Evolutionary conservation across 2,797 vertebrate genomes (phyloP).

Genomic region (Myripristis jacobus): DNA sequence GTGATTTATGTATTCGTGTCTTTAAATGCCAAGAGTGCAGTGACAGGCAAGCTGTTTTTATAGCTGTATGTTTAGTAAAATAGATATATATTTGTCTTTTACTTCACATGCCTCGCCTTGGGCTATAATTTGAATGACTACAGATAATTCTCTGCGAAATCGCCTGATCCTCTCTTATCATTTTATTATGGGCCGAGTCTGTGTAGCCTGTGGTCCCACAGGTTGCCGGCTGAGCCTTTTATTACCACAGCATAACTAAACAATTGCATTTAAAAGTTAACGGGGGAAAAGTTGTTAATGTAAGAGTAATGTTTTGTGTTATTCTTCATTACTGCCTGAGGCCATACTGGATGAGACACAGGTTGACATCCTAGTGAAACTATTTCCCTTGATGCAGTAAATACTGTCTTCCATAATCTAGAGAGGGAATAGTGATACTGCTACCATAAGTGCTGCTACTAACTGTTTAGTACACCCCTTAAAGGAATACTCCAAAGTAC

Average conservation of each 20-base stretch:
- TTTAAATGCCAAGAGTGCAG: too few species aligned
- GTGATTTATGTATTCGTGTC: too few species aligned
- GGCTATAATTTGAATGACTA: background rate
- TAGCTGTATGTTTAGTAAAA: background rate
- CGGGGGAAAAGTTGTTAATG: background rate
- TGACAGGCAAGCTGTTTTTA: too few species aligned
- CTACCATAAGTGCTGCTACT: too few species aligned
- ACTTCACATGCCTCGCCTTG: background rate
- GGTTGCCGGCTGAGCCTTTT: background rate
- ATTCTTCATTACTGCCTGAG: slow-evolving; percentile 2
- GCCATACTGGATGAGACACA: background rate
- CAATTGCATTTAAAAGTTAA: background rate
- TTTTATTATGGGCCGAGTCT: background rate
- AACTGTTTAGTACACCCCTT: too few species aligned
- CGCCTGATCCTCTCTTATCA: too few species aligned
- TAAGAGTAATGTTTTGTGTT: background rate
- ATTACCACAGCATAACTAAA: background rate
- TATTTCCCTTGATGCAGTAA: slow-evolving; percentile 6
- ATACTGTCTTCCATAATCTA: background rate
- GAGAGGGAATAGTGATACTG: background rate
- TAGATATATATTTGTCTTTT: background rate
- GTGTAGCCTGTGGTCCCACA: background rate
- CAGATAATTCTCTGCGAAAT: background rate
- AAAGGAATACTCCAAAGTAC: too few species aligned
- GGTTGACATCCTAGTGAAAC: background rate